Conservation (phyloP, 2,797 vertebrate genomes). For the Sebastes dallii region DNA sequence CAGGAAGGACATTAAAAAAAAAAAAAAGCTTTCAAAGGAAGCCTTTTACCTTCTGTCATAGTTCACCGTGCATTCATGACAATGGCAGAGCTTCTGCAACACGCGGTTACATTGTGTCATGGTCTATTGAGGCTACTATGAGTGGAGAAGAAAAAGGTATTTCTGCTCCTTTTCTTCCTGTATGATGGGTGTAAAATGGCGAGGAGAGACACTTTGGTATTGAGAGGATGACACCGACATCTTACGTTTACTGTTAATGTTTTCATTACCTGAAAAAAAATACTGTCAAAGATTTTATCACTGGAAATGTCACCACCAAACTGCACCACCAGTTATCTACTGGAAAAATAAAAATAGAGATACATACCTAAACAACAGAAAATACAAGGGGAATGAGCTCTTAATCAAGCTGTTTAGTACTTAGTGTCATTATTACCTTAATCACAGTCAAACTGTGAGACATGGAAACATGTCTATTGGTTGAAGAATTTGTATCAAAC, state of each 20-base stretch:
- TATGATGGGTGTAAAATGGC: neutral
- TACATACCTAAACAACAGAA: neutral
- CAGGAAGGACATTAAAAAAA: neutral
- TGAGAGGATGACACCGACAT: neutral
- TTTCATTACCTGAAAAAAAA: neutral
- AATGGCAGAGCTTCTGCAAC: neutral
- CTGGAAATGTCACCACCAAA: neutral
- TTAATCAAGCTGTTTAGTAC: slow-evolving; percentile 13
- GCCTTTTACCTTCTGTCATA: neutral
- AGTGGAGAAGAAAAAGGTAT: neutral
- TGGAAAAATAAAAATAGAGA: neutral
- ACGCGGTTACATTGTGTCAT: neutral
- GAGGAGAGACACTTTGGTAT: neutral
- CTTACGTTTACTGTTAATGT: neutral
- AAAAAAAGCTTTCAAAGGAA: neutral
- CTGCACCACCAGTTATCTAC: neutral
- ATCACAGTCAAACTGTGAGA: slow-evolving; percentile 14
- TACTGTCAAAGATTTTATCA: neutral
- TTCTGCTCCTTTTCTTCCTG: neutral
- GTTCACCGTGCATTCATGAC: neutral
- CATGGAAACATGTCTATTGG: neutral
- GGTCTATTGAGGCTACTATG: slow-evolving; percentile 3
- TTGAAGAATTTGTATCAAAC: slow-evolving; percentile 24
- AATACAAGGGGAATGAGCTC: neutral
- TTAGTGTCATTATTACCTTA: slow-evolving; percentile 19